These are phyloP conservation scores for Chaetodon trifascialis DNA, from an alignment of 2,113 vertebrate species.

Conservation along the genomic window DNA sequence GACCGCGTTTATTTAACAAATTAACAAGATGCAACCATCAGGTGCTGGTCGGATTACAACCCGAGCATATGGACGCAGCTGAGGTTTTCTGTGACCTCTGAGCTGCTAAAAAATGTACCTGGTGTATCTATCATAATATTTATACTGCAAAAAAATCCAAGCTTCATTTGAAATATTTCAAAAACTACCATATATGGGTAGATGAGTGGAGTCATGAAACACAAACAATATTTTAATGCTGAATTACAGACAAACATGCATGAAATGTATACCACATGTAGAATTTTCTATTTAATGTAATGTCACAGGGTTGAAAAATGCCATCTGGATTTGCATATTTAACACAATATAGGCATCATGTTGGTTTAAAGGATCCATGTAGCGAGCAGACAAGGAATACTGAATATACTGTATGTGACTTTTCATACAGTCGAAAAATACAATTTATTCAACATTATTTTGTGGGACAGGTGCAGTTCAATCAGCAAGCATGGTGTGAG, in stretches of 20 bases:
- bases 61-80: neutral
- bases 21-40: conserved; percentile 19
- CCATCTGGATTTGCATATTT: conserved; percentile 1
- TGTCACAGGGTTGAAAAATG: neutral
- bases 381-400: neutral
- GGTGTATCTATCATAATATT: neutral
- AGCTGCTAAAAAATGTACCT: neutral
- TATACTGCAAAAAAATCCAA: neutral
- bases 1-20: neutral
- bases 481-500: conserved; percentile 14
- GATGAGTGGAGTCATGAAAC: neutral
- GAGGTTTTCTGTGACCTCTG: neutral
- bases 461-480: conserved; percentile 24
- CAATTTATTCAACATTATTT: conserved; percentile 9
- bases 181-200: neutral
- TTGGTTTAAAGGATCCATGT: neutral
- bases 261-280: neutral
- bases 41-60: conserved; percentile 20
- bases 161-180: neutral
- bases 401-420: neutral
- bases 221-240: neutral
- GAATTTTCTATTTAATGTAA: neutral
- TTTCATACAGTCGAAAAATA: neutral
- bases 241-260: neutral
- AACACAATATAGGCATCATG: neutral